Percentiles rank a stretch among this genome's conserved stretches.
These are phyloP conservation scores for Prunella himalayana DNA, from an alignment of 2,113 vertebrate genomes.

Conservation along the genomic window DNA sequence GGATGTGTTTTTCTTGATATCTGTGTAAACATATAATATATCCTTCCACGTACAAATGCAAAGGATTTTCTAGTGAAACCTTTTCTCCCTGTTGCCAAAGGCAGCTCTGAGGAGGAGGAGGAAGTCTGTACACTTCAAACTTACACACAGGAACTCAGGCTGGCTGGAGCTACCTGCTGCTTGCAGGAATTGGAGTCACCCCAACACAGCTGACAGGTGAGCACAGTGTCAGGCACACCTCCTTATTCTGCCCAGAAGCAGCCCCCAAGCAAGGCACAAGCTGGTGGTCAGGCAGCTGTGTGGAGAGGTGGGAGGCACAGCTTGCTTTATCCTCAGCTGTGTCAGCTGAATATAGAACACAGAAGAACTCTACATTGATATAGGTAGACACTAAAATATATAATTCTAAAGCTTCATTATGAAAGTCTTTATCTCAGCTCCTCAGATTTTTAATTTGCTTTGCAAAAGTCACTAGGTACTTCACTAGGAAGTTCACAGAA, in stretches of 20 bases:
- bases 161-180: not conserved
- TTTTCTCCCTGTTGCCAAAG: not conserved
- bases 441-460: not conserved
- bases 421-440: not conserved
- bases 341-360: not conserved
- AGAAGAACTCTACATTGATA: fast-evolving
- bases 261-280: not conserved
- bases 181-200: not conserved
- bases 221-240: not conserved
- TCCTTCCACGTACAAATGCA: not conserved
- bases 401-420: not conserved
- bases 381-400: not conserved
- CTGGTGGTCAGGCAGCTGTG: not conserved
- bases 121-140: not conserved
- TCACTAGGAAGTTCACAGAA: not conserved
- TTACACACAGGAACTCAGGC: not conserved
- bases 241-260: not conserved
- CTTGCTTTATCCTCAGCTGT: fast-evolving
- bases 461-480: not conserved
- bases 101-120: not conserved
- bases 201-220: not conserved
- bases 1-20: not conserved
- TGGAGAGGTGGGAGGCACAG: not conserved
- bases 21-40: not conserved
- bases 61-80: not conserved